Evolutionary conservation across 1,140 invertebrate species (phyloP).

Genomic region (Fragariocoptes setiger): DNA sequence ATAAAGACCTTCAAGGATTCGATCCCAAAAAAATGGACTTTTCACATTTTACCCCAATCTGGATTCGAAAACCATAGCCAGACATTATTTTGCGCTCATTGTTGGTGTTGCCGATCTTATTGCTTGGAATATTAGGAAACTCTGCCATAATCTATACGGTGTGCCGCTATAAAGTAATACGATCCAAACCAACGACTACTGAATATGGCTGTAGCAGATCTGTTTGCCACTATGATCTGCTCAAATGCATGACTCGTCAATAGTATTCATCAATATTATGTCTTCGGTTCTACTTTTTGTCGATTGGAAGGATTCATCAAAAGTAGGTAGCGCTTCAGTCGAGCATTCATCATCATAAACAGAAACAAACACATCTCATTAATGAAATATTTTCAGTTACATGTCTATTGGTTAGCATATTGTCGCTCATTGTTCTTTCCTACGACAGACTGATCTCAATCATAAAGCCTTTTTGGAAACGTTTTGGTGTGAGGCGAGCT

Average conservation of each 20-base stretch:
- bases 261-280: background rate
- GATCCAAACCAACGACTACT: background rate
- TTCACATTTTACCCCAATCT: background rate
- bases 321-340: no score
- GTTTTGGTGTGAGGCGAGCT: background rate
- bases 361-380: background rate
- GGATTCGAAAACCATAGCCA: background rate
- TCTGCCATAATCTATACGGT: background rate
- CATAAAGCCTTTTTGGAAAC: background rate
- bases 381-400: background rate
- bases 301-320: background rate
- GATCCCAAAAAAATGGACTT: background rate
- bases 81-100: background rate
- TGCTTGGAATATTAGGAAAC: background rate
- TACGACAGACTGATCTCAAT: background rate
- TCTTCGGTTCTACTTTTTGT: background rate
- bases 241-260: background rate
- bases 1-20: no score
- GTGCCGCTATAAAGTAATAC: background rate
- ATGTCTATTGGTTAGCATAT: background rate
- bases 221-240: background rate
- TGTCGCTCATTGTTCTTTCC: background rate
- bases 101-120: background rate
- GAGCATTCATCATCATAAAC: no score
- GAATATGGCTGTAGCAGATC: background rate